These are phyloP conservation scores for Alcedo atthis DNA, from an alignment of 2,797 vertebrate species.

Conservation along the genomic window DNA sequence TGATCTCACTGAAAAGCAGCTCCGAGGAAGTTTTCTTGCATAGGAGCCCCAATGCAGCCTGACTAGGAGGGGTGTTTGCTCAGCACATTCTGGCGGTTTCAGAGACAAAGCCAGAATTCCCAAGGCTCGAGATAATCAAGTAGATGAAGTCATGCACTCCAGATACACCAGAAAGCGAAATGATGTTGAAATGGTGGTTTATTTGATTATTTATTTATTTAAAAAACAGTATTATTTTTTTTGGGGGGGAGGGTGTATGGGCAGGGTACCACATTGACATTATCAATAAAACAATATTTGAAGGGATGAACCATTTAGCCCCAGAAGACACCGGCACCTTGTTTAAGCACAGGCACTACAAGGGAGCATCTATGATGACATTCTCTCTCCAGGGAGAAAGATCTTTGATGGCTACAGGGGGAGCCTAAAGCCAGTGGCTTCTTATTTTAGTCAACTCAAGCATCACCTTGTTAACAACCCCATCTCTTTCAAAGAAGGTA, in stretches of 20 bases:
- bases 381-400: not conserved
- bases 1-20: not conserved
- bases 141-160: conserved; percentile 48
- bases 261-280: not conserved
- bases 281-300: not conserved
- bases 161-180: not conserved
- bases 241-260: too few species aligned
- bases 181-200: not conserved
- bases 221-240: too few species aligned
- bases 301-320: not conserved
- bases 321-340: not conserved
- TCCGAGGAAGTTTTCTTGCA: not conserved
- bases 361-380: accelerated
- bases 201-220: too few species aligned
- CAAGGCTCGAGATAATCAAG: conserved; percentile 14
- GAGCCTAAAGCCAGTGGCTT: not conserved
- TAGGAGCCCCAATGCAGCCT: not conserved
- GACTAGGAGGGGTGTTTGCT: not conserved
- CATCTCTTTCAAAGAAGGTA: not conserved
- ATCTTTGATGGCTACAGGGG: not conserved
- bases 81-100: conserved; percentile 35
- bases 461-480: not conserved
- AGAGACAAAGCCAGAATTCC: conserved; percentile 44
- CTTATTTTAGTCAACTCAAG: not conserved
- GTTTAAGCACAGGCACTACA: not conserved